phyloP scores from a whole-genome alignment of 2,888 invertebrate species.

The Eueremaeus valkanovi region DNA sequence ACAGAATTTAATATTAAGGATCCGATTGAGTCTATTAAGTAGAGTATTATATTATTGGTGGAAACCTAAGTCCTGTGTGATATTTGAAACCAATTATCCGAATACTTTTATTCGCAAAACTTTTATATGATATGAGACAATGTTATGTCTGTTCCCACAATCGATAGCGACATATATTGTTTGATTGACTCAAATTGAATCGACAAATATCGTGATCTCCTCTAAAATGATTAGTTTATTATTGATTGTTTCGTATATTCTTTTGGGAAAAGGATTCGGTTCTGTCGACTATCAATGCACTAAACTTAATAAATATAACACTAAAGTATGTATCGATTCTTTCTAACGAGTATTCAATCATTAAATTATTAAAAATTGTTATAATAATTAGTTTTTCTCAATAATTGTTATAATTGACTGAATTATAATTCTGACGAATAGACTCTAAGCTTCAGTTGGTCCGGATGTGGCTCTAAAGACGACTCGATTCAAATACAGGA shows the following conservation, averaged over 20 bases:
- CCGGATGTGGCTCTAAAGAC: not conserved
- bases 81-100: not conserved
- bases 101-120: not conserved
- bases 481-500: slow-evolving; percentile 2
- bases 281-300: not conserved
- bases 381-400: too few relatives aligned
- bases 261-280: not conserved
- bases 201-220: slow-evolving; percentile 24
- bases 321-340: not conserved
- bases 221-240: slow-evolving; percentile 28
- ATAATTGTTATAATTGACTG: not conserved
- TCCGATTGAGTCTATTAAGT: not conserved
- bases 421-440: not conserved
- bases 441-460: slow-evolving; percentile 5
- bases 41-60: not conserved
- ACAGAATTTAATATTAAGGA: not conserved
- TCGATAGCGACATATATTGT: not conserved
- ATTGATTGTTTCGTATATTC: slow-evolving; percentile 3
- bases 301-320: not conserved
- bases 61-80: not conserved
- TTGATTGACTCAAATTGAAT: slow-evolving; percentile 10
- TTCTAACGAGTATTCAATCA: not conserved
- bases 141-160: not conserved
- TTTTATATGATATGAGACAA: not conserved
- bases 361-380: not conserved